Evolutionary conservation across 2,113 vertebrate genomes (phyloP).

Genomic region (Aptenodytes forsteri): DNA sequence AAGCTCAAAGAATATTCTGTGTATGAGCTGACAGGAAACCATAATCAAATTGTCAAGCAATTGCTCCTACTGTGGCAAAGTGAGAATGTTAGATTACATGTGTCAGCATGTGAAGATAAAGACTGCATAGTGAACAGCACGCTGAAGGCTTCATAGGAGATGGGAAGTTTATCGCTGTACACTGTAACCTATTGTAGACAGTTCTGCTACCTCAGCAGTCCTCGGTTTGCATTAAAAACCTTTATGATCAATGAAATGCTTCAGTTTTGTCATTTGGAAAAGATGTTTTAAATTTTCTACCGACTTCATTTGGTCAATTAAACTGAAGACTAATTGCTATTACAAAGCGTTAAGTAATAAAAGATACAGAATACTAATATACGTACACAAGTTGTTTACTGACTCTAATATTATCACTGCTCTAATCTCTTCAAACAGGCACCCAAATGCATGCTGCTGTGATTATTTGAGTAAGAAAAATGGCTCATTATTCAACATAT

Average conservation of each 20-base stretch:
- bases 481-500: slow-evolving; percentile 46
- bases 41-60: slow-evolving; percentile 80
- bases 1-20: slow-evolving; percentile 69
- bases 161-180: slow-evolving; percentile 47
- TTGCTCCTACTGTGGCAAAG: slow-evolving; percentile 71
- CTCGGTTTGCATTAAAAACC: slow-evolving; percentile 56
- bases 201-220: slow-evolving; percentile 68
- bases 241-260: slow-evolving; percentile 64
- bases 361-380: neutral
- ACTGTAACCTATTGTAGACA: slow-evolving; percentile 44
- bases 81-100: slow-evolving; percentile 75
- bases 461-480: slow-evolving; percentile 68
- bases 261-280: slow-evolving; percentile 58
- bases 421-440: slow-evolving; percentile 25
- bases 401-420: neutral
- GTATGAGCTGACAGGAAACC: slow-evolving; percentile 73
- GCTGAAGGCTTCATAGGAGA: slow-evolving; percentile 58
- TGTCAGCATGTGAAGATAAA: slow-evolving; percentile 75
- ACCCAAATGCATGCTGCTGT: slow-evolving; percentile 30
- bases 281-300: neutral
- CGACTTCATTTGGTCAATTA: slow-evolving; percentile 43
- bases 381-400: neutral
- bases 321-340: slow-evolving; percentile 54
- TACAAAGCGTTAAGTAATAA: slow-evolving; percentile 49
- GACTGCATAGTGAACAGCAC: slow-evolving; percentile 52